phyloP scores from a whole-genome alignment of 2,797 vertebrate genomes.

The Natrix natrix region DNA sequence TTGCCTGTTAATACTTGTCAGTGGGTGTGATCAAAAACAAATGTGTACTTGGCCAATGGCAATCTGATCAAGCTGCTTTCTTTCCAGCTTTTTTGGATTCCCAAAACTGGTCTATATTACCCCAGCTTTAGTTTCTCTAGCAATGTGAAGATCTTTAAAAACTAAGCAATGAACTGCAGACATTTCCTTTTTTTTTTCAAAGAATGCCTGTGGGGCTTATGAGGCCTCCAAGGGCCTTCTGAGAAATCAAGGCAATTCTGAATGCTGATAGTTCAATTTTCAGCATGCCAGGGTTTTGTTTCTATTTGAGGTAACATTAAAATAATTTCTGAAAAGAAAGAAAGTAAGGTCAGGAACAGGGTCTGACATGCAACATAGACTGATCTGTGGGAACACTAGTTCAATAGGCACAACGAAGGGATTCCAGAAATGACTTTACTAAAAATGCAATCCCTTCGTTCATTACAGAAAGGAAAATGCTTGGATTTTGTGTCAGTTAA shows the following conservation, averaged over 20 bases:
- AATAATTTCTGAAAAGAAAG: neutral
- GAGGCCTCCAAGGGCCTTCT: neutral
- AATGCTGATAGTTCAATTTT: neutral
- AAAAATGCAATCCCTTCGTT: neutral
- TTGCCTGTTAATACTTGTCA: neutral
- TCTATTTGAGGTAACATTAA: neutral
- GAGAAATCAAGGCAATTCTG: neutral
- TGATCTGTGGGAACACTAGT: neutral
- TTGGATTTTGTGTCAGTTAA: neutral
- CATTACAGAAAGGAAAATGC: neutral
- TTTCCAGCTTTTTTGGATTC: neutral
- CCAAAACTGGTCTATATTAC: neutral
- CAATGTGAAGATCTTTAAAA: neutral
- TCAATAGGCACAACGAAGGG: neutral
- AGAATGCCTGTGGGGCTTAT: neutral
- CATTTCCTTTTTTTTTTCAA: neutral
- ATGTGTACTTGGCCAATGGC: neutral
- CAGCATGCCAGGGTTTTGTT: neutral
- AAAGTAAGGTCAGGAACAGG: neutral
- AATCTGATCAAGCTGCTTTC: neutral
- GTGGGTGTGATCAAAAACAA: neutral
- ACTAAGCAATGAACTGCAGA: neutral
- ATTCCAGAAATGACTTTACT: neutral
- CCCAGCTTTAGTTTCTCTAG: neutral
- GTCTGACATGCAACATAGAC: neutral